Base-by-base conservation (phyloP, 2,113 vertebrate genomes). In the rat (Rattus norvegicus) region DNA sequence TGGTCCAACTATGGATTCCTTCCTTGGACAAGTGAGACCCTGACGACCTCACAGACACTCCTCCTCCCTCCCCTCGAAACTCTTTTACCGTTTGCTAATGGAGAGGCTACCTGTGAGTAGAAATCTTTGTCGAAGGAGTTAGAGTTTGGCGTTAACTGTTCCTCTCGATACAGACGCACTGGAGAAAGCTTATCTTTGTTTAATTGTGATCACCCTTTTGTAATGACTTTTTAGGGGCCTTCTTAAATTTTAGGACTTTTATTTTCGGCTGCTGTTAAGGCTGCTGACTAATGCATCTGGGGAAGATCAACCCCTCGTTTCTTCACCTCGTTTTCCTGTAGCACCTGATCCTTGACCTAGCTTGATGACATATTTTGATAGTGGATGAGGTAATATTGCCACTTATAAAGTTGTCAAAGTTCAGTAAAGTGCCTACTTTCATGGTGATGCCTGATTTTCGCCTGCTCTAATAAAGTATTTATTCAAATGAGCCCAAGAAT, bases 301-400 rank as follows among this genome's bases (percentile, higher is more conserved):
- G 47, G 28, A 67, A 47, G 76, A 54, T 30, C 69, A 69, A 43
- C 52, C 36, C 33, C 65, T 73, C 5, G 49, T 26, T 89, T 88
- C 85, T 76, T 75, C 87, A 39, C 12, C 43, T 67, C 9, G 30
- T 77, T 83, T 90, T 84, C 65, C 26, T 24, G 65, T 80, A 7
- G 73, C 54, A 54, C 30, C 73, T 94, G 95, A 91, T 95, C 95
- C 92, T 98, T 98, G 97, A 88, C 96, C 96, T 73, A n/a, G 59
- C 93, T 76, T 67, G 69, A 90, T 96, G 95, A 77, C 80, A 83
- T 87, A 92, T 65, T 72, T 88, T 90, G 93, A 80, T 92, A 88
- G 88, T 26, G 67, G 95, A 47, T 92, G 92, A 95, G 70, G 91
- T 88, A 33, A 59, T 75, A 19, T 61, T 95, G 91, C 93, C 91